These are phyloP conservation scores for Axinella damicornis DNA, from an alignment of 37 sponge, comb jelly and placozoan genomes.

Conservation along the genomic window DNA sequence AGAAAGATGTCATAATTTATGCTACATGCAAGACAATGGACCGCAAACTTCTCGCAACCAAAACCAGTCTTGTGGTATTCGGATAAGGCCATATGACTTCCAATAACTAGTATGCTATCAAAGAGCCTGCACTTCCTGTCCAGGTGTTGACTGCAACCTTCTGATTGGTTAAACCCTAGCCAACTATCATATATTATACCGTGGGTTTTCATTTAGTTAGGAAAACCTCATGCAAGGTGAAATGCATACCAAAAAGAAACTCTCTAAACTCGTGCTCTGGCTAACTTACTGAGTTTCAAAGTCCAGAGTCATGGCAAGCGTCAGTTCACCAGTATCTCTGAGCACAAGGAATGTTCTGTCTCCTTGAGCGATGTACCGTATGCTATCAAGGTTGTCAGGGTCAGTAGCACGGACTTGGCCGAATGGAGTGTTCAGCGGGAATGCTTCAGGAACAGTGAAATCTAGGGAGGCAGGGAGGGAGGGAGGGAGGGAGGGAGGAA, in stretches of 20 bases:
- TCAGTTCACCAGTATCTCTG: not conserved
- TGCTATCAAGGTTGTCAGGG: constrained; percentile 8
- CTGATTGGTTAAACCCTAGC: too few relatives aligned
- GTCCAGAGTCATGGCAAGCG: not conserved
- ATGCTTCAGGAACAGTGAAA: constrained; percentile 5
- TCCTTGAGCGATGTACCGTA: not conserved
- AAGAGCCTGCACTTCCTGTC: too few relatives aligned
- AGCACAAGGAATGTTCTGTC: not conserved
- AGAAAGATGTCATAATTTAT: not conserved
- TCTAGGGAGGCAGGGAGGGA: not conserved
- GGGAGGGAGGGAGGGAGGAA: not conserved
- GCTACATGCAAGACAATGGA: not conserved
- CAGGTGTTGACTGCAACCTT: too few relatives aligned
- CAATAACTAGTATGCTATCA: too few relatives aligned
- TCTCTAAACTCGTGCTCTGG: too few relatives aligned
- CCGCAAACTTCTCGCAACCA: not conserved
- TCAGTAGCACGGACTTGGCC: constrained; percentile 46
- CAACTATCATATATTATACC: too few relatives aligned
- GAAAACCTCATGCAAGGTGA: too few relatives aligned
- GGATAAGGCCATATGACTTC: too few relatives aligned
- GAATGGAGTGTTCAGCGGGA: not conserved
- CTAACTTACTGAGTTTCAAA: constrained; percentile 35
- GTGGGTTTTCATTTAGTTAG: too few relatives aligned
- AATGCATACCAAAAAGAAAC: too few relatives aligned
- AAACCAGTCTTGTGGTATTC: too few relatives aligned